These are phyloP conservation scores for Palythoa heliodiscus DNA, from an alignment of 92 coral and sea anemone genomes.

Conservation along the genomic window DNA sequence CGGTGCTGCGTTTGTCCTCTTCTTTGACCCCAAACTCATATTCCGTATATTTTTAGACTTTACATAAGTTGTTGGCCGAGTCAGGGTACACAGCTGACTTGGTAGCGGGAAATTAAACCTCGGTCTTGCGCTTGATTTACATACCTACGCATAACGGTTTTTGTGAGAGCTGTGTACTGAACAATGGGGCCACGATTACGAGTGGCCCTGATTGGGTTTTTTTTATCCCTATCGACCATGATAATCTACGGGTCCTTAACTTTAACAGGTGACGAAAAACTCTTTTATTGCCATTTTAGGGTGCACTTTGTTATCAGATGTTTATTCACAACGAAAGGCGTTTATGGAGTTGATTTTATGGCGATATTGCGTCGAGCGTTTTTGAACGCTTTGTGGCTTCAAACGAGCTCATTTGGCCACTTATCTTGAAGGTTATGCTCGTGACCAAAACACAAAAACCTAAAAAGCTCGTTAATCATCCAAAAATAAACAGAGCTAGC, in stretches of 20 bases:
- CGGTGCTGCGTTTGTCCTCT: background rate
- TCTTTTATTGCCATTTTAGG: conserved; percentile 17
- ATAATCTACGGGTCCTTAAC: conserved; percentile 38
- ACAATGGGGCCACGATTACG: background rate
- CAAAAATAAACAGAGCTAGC: conserved; percentile 14
- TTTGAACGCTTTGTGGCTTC: conserved; percentile 23
- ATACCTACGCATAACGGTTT: background rate
- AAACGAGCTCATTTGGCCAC: conserved; percentile 36
- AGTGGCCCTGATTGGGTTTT: background rate
- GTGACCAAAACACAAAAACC: conserved; percentile 35
- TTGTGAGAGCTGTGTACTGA: background rate
- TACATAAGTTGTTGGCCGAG: background rate
- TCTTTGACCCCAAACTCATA: background rate
- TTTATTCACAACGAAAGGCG: conserved; percentile 14
- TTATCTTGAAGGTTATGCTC: conserved; percentile 11
- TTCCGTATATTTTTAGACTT: background rate
- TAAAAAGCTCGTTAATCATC: conserved; percentile 43
- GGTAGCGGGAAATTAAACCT: background rate
- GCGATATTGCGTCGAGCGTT: conserved; percentile 15
- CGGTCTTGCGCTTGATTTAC: background rate
- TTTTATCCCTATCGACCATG: conserved; percentile 34
- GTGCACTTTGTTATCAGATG: conserved; percentile 28
- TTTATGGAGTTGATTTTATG: background rate
- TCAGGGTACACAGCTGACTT: background rate
- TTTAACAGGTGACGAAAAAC: conserved; percentile 42